Percentiles rank a stretch among this genome's conserved stretches.
Evolutionary conservation across 2,113 vertebrate species (phyloP).

Genomic region (Tringa solitaria): DNA sequence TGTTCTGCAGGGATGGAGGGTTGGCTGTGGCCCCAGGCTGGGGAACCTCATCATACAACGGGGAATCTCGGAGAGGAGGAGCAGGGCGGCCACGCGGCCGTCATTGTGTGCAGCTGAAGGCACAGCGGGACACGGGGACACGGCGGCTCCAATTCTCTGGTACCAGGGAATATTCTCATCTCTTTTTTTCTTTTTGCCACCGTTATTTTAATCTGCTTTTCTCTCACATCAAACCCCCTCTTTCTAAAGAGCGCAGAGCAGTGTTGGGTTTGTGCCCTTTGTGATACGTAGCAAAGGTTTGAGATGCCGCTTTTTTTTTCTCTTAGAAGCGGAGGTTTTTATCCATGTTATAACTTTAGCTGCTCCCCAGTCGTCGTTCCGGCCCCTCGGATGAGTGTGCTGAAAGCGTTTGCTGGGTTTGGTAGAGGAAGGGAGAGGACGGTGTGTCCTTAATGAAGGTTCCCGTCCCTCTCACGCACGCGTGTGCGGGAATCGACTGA

Average conservation of each 20-base stretch:
- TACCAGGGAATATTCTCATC: neutral
- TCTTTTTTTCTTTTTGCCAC: neutral
- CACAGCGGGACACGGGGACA: neutral
- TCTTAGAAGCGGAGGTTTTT: neutral
- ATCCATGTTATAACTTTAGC: neutral
- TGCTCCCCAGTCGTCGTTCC: neutral
- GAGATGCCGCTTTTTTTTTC: neutral
- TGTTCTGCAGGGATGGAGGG: neutral
- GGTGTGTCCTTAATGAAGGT: neutral
- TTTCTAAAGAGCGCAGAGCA: neutral
- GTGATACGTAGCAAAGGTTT: neutral
- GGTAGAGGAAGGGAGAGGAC: neutral
- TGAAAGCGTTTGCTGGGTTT: neutral
- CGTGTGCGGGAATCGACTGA: accelerated
- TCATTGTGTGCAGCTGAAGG: neutral
- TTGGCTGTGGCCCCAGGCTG: neutral
- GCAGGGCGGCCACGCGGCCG: accelerated
- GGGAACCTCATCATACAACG: accelerated
- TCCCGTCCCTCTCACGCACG: neutral
- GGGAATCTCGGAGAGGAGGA: neutral
- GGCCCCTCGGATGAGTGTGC: neutral
- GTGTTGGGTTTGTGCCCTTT: conserved; percentile 1
- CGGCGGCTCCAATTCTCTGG: neutral
- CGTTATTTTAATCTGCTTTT: conserved; percentile 37
- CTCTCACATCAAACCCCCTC: conserved; percentile 11